Base-by-base conservation (phyloP, 2,113 vertebrate genomes). In the Macroglossus sobrinus region DNA sequence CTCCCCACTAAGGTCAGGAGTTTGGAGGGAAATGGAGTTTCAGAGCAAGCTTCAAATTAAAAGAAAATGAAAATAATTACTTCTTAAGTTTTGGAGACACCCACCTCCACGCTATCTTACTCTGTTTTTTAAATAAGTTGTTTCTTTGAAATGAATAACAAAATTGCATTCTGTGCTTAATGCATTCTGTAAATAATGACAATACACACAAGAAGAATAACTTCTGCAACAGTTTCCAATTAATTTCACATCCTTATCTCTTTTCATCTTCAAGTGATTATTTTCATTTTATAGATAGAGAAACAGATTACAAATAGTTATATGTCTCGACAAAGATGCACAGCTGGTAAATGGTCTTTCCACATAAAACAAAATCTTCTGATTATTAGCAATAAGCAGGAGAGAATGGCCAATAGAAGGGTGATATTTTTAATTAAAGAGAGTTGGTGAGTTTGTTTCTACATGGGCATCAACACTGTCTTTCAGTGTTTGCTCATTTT, bases 11-110 rank as follows among this genome's bases (percentile, higher is more conserved):
- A 95, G 33, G 45, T 66, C 47, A 85, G 40, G 22, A 24, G 9
- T 92, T 79, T 85, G 15, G 19, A 91, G 7, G 38, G 18, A 80
- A 22, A 72, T 8, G 4, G 53, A 61, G 13, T 14, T 68, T 87
- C 4, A 15, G 33, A 74, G 53, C 2, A 88, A 82, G 1, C 40
- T 90, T 94, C 57, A 72, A 45, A 78, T 71, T 57, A 85, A 10
- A 61, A 18, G 3, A 96, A 89, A 93, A 78, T 87, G 59, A 76
- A 96, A 94, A 76, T 26, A 85, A 90, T 63, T 76, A 21, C 19
- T 53, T 89, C 45, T 53, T 84, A 91, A 92, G 35, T 19, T 38
- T 88, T 91, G 28, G 57, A 72, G 61, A 76, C 14, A 53, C 53
- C 69, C 4, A 57, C 38, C 2, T 82, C n/a, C 59, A 64, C 9